Base-by-base conservation (phyloP, 2,113 vertebrate species). In the Corythoichthys haematopterus region DNA sequence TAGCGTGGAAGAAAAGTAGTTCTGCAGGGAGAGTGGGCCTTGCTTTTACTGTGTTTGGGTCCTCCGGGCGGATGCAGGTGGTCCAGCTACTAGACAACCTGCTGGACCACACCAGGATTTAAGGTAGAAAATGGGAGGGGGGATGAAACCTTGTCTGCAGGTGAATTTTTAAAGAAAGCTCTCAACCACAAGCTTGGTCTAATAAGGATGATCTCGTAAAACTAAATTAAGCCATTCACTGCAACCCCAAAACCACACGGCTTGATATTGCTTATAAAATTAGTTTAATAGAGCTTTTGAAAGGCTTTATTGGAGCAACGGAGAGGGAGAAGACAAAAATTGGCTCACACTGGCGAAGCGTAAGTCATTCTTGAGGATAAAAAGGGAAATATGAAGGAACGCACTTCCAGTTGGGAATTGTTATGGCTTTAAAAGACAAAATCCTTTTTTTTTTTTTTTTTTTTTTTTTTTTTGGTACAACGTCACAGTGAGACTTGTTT, bases 31-130 rank as follows among this genome's bases (percentile, higher is more conserved):
- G 70, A 69, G 69, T 52, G 64, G 80, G 69, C 72, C 68, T 62
- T 75, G 74, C 70, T 65, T 68, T 65, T 76, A 64, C 79, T 66
- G 56, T 48, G 69, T 76, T 58, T 37, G 63, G 69, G 70, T 69
- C 69, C 65, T 83, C 63, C 70, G 74, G 74, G 47, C 67, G 55
- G 73, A 70, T 75, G 80, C 84, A 89, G 82, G 84, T 89, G 85
- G 72, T 84, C 76, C 65, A 72, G 68, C 65, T 65, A 80, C 80
- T 80, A 74, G 80, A 63, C 50, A 65, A 76, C 83, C 86, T 84
- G 84, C 82, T 83, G 83, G 81, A 81, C 76, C 74, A 71, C 68
- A 76, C 80, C 75, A 80, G 55, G 73, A 59, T 69, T 28, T 28
- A 28, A 28, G 20, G 20, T 28, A 28, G 20, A 28, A 28, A 28